Evolutionary conservation across 2,797 vertebrate genomes (phyloP), one percentile per base, ranked within the genome.

Genomic region (Mus spretus): DNA sequence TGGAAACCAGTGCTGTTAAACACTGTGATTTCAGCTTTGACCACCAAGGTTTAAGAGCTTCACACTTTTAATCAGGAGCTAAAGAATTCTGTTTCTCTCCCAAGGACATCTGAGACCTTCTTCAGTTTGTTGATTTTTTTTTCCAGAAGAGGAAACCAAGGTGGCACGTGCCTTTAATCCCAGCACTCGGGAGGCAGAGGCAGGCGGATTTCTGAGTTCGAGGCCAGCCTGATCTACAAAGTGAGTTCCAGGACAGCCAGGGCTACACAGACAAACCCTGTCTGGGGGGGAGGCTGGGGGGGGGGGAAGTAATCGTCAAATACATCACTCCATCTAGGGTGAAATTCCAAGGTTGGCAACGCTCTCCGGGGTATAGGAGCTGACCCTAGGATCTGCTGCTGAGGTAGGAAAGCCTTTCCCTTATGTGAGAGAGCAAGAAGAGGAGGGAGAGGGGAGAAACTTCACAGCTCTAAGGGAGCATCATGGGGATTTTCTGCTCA

Each of bases 81-180:
- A 90, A 93, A 91, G n/a, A 74, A 80, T 75, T 59, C 22, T 55
- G 17, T 94, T 92, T 34, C 37, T 90, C 47, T 34, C 57, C 3
- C 4, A 24, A 50, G 63, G 93, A 90, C 53, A 75, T 65, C 50
- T 74, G 90, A 96, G 77, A 72, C 22, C 72, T 80, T 92, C 15
- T 37, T 81, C 20, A 13, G 31, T 34, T 34, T 87, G 67, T 40
- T n/a, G 79, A 61, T 90, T 94, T 91, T 94, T 94, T n/a, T 91
- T 50, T 72, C 34, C 17, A 65, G 77, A 95, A 74, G 72, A 90
- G 28, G 22, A 95, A 90, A 91, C 72, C 26, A 57, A 95, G 9
- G 44, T 44, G 44, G 44, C 44, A 44, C 44, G 44, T 4, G 44
- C 44, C 44, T 44, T 44, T 44, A 44, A 44, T 44, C 44, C 44